Evolutionary conservation across 2,888 invertebrate genomes (phyloP), one percentile per base, ranked within the genome.

Genomic region (Minunthozetes semirufus): DNA sequence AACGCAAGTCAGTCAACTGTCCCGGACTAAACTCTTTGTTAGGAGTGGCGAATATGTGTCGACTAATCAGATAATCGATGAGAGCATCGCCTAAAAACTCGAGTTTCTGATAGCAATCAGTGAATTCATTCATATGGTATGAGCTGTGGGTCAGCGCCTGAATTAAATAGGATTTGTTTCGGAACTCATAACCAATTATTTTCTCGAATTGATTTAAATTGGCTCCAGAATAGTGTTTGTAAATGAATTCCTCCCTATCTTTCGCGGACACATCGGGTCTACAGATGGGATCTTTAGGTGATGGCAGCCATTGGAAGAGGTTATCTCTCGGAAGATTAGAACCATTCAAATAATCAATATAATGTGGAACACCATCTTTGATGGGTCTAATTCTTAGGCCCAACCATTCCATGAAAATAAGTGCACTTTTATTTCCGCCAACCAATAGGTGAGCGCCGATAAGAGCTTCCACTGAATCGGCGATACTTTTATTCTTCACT

Each of bases 71-170:
- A 82, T 94, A 94, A 84, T 96, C 95, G 84, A 95, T 83, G 38
- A 96, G 86, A 9, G 95, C 93, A 85, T 96, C 95, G 5, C 95
- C 95, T 4, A 95, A 84, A 82, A 94, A 95, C 83, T 96, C 95
- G n/a, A 95, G 78, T 17, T 86, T 81, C 48, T 79, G 79, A 71
- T 77, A 79, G 53, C 79, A 93, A 38, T 89, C 89, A 0, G 97
- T 97, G 68, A 91, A 81, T 0, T 88, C 86, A 83, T 95, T 94
- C 8, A 88, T 86, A 6, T 88, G 87, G 83, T 89, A 94, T 0
- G 96, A 94, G 0, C 95, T 88, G 85, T 99, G 99, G 0, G 97
- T 94, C 72, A 99, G 85, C 0, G 95, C 95, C 88, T 92, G 94
- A 22, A 97, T 82, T 8, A 99, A 85, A 81, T 89, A 91, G 0